phyloP scores from a whole-genome alignment of 2,113 vertebrate species.

The Gymnogyps californianus region DNA sequence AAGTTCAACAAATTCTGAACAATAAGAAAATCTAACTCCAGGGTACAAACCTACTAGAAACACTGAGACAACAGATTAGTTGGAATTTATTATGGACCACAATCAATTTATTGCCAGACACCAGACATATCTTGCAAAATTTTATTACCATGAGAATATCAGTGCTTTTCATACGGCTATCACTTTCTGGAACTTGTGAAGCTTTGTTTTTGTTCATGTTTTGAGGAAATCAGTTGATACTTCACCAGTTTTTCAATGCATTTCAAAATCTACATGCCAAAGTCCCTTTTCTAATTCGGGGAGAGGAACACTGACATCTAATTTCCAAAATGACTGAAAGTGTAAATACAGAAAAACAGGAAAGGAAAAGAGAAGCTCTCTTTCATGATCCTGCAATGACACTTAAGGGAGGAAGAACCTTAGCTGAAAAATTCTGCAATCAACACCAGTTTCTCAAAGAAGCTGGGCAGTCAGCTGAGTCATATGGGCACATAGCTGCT shows the following conservation, averaged over 20 bases:
- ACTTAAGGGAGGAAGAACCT: not conserved
- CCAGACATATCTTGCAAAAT: not conserved
- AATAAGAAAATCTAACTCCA: not conserved
- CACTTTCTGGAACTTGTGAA: not conserved
- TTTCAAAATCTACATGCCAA: not conserved
- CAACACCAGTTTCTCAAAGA: not conserved
- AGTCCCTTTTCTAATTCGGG: not conserved
- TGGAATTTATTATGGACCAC: not conserved
- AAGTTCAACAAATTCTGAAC: not conserved
- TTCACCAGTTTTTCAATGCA: not conserved
- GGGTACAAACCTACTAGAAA: not conserved
- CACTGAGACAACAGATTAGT: not conserved
- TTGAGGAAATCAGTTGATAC: not conserved
- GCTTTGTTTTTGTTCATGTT: not conserved
- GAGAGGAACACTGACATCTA: not conserved
- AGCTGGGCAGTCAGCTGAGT: not conserved
- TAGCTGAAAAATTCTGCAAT: not conserved
- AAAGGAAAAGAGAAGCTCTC: not conserved
- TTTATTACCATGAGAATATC: not conserved
- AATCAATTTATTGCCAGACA: not conserved
- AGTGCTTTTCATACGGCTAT: not conserved
- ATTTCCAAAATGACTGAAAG: not conserved
- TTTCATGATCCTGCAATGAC: not conserved
- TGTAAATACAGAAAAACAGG: not conserved
- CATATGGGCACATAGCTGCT: not conserved